phyloP scores from a whole-genome alignment of 2,888 invertebrate species.

The Herminia tarsipennalis region DNA sequence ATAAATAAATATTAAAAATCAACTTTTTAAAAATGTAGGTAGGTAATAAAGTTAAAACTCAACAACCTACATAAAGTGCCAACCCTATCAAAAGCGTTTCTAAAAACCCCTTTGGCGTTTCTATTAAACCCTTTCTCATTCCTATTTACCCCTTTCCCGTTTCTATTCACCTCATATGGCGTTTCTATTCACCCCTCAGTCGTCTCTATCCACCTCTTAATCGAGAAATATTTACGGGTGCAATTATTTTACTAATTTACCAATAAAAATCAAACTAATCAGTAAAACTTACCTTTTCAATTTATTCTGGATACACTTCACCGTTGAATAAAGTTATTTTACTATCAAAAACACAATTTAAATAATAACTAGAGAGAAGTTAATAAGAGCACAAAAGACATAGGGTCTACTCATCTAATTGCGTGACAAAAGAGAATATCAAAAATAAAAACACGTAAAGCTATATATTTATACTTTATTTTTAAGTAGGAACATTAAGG shows the following conservation, averaged over 20 bases:
- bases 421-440: too few relatives aligned
- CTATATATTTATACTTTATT: too few relatives aligned
- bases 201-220: conserved; percentile 18
- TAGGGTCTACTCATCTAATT: too few relatives aligned
- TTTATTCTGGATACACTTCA: conserved; percentile 14
- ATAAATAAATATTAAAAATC: conserved; percentile 10
- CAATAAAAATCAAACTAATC: conserved; percentile 20
- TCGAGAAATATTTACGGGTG: conserved; percentile 17
- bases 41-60: conserved; percentile 14
- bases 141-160: conserved; percentile 16
- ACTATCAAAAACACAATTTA: too few relatives aligned
- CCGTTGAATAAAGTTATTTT: conserved; percentile 13
- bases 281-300: conserved; percentile 17
- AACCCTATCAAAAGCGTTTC: conserved; percentile 22
- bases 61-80: conserved; percentile 19
- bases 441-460: too few relatives aligned
- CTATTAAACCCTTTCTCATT: conserved; percentile 22
- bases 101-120: conserved; percentile 21
- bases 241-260: conserved; percentile 10
- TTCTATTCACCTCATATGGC: conserved; percentile 15
- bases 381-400: conserved; percentile 17
- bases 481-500: too few relatives aligned
- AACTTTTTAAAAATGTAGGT: conserved; percentile 9
- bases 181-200: conserved; percentile 15
- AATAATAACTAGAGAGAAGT: conserved; percentile 12